Evolutionary conservation across 2,888 invertebrate genomes (phyloP).

Genomic region (Nephrotoma flavescens): DNA sequence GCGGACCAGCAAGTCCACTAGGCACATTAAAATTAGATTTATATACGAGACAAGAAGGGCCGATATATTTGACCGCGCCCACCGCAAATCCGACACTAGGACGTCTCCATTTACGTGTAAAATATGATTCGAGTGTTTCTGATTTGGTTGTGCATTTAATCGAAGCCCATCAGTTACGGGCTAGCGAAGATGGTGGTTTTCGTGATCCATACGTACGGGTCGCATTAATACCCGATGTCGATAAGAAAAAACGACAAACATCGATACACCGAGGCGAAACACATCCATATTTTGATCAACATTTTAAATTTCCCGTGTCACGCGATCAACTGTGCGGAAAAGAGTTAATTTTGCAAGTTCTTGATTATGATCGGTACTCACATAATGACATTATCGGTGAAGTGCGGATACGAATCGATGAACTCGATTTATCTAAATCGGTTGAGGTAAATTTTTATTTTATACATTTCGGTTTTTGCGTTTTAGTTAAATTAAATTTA

Average conservation of each 20-base stretch:
- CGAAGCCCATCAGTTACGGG: slow-evolving; percentile 75
- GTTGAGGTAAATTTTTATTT: slow-evolving; percentile 22
- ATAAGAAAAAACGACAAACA: slow-evolving; percentile 71
- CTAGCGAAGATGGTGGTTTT: slow-evolving; percentile 74
- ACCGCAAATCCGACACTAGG: slow-evolving; percentile 57
- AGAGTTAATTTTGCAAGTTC: slow-evolving; percentile 38
- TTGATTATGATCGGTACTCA: slow-evolving; percentile 49
- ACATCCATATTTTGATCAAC: slow-evolving; percentile 80
- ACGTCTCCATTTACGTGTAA: slow-evolving; percentile 66
- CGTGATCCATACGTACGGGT: slow-evolving; percentile 80
- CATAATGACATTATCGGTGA: slow-evolving; percentile 81
- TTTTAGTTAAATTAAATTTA: neutral
- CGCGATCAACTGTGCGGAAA: slow-evolving; percentile 74
- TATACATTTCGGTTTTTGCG: neutral
- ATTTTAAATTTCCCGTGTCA: slow-evolving; percentile 84
- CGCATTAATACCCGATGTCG: slow-evolving; percentile 66
- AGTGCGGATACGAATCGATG: slow-evolving; percentile 59
- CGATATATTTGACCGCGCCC: slow-evolving; percentile 52
- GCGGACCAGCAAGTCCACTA: slow-evolving; percentile 41
- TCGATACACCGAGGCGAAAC: slow-evolving; percentile 69
- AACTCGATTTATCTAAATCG: slow-evolving; percentile 50
- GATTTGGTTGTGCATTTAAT: slow-evolving; percentile 84
- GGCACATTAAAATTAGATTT: slow-evolving; percentile 80
- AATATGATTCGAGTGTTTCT: slow-evolving; percentile 80
- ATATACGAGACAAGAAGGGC: slow-evolving; percentile 66